Percentiles rank a stretch among this genome's conserved stretches.
phyloP scores from a whole-genome alignment of 2,113 vertebrate genomes.

The Campylomormyrus numenius region DNA sequence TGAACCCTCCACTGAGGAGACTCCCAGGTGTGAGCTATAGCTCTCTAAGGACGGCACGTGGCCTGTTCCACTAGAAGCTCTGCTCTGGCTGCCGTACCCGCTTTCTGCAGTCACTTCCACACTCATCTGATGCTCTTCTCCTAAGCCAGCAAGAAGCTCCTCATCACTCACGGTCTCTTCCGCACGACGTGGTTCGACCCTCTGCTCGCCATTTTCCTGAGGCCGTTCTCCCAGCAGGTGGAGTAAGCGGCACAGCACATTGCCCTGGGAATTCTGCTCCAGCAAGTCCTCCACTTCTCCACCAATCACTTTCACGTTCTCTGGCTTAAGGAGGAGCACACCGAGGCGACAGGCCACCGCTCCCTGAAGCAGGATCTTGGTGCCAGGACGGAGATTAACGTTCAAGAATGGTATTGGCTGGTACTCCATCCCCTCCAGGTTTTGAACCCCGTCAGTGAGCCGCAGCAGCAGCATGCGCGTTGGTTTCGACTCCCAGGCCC shows the following conservation, averaged over 20 bases:
- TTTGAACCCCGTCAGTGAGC: constrained; percentile 84
- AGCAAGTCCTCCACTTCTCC: constrained; percentile 84
- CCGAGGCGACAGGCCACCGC: constrained; percentile 75
- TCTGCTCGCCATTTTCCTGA: constrained; percentile 18
- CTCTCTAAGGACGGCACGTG: not conserved
- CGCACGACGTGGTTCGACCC: not conserved
- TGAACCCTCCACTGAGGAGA: not conserved
- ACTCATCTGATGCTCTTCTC: constrained; percentile 58
- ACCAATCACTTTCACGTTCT: constrained; percentile 81
- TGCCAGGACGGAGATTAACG: constrained; percentile 63
- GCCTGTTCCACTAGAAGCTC: constrained; percentile 29
- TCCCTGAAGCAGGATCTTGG: constrained; percentile 83
- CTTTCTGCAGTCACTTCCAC: constrained; percentile 53
- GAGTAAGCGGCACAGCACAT: constrained; percentile 71
- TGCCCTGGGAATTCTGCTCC: constrained; percentile 63
- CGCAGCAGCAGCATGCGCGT: constrained; percentile 85
- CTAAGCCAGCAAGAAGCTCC: constrained; percentile 77
- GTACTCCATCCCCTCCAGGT: constrained; percentile 89
- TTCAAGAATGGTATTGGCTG: constrained; percentile 69
- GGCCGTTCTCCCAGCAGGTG: constrained; percentile 59
- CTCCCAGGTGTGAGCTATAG: not conserved
- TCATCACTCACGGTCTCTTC: constrained; percentile 67
- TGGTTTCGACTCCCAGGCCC: constrained; percentile 80
- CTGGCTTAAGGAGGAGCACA: constrained; percentile 77
- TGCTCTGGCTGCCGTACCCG: constrained; percentile 59